A percentile compares a stretch with the other conserved stretches of the same genome.
Conservation (phyloP, 23 tunicate species). For the Ascidia mentula region DNA sequence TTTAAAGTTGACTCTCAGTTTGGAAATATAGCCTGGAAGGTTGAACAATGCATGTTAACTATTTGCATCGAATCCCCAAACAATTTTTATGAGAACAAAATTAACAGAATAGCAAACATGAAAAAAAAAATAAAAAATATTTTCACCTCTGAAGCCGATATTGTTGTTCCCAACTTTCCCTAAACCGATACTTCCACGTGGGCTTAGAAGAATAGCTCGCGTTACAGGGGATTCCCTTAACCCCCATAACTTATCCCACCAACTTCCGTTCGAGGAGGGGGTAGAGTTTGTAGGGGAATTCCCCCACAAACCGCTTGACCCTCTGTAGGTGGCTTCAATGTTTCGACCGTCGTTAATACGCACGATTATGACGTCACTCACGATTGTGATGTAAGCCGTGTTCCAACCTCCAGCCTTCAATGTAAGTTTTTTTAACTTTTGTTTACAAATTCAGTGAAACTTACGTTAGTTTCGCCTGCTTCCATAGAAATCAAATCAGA, state of each 20-base stretch:
- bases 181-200: slow-evolving; percentile 28
- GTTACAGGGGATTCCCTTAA: slow-evolving; percentile 4
- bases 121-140: no score
- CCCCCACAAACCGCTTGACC: neutral
- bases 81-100: no score
- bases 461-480: slow-evolving; percentile 25
- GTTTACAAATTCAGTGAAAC: neutral
- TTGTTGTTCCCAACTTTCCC: slow-evolving; percentile 24
- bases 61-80: no score
- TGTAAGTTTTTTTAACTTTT: neutral
- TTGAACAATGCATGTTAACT: no score
- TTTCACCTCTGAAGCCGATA: slow-evolving; percentile 23
- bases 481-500: slow-evolving; percentile 38
- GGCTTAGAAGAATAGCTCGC: slow-evolving; percentile 29
- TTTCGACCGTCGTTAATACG: slow-evolving; percentile 46
- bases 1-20: slow-evolving; percentile 27
- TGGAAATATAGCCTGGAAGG: slow-evolving; percentile 41
- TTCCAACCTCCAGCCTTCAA: slow-evolving; percentile 38
- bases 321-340: slow-evolving; percentile 27
- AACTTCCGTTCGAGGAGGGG: neutral
- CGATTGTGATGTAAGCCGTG: slow-evolving; percentile 33
- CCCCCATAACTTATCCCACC: slow-evolving; percentile 25
- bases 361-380: slow-evolving; percentile 52
- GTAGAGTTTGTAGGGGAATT: neutral
- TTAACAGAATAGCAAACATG: no score